Evolutionary conservation across 2,888 invertebrate genomes (phyloP).

Genomic region (Linhomoeus sp.): DNA sequence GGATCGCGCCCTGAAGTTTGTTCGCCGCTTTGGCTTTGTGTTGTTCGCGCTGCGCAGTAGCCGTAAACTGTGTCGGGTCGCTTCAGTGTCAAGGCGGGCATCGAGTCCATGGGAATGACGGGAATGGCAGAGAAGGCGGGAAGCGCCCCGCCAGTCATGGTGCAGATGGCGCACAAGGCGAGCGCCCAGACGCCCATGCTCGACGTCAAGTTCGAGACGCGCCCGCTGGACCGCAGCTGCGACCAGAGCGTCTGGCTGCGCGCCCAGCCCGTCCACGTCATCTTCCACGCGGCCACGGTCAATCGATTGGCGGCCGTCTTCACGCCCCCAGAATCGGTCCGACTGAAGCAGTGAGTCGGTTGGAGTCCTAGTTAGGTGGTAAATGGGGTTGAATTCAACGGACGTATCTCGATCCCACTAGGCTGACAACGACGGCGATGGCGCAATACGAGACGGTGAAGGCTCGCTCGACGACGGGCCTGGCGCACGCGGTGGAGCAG

Average conservation of each 20-base stretch:
- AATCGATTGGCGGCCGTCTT: conserved; percentile 67
- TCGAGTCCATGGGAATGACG: conserved; percentile 10
- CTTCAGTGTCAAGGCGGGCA: conserved; percentile 8
- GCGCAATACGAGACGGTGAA: conserved; percentile 62
- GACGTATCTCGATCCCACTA: too few species aligned
- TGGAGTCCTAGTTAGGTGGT: neutral
- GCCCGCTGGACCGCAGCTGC: conserved; percentile 52
- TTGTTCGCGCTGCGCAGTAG: neutral
- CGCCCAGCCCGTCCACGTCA: conserved; percentile 61
- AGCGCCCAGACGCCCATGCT: conserved; percentile 36
- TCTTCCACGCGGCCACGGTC: conserved; percentile 75
- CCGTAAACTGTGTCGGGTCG: too few species aligned
- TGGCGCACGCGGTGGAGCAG: conserved; percentile 73
- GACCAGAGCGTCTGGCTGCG: conserved; percentile 48
- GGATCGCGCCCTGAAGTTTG: conserved; percentile 19
- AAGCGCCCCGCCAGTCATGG: conserved; percentile 44
- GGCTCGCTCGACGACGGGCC: conserved; percentile 70
- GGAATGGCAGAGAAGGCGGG: conserved; percentile 12
- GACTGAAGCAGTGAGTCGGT: conserved; percentile 61
- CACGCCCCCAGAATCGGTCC: conserved; percentile 50
- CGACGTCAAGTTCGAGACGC: conserved; percentile 67
- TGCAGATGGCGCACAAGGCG: conserved; percentile 36
- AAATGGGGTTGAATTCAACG: too few species aligned
- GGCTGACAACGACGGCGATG: conserved; percentile 66
- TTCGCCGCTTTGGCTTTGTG: neutral